A percentile compares a stretch with the other conserved stretches of the same genome.
Evolutionary conservation across 64 coral and sea anemone genomes (phyloP).

Genomic region (Pachyseris speciosa): DNA sequence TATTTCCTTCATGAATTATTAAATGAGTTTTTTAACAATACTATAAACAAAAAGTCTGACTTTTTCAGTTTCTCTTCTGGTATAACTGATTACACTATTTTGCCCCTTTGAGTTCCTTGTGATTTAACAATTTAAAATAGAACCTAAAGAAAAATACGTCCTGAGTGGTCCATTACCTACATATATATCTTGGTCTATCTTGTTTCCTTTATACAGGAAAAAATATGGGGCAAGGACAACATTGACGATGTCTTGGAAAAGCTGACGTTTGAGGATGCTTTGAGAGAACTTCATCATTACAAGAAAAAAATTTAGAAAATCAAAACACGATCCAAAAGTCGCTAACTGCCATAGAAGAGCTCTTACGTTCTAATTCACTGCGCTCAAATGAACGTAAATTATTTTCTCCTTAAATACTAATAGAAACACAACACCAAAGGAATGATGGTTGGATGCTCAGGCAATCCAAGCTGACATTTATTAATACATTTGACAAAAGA

Average conservation of each 20-base stretch:
- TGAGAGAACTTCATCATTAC: background rate
- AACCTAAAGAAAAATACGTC: background rate
- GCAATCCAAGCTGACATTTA: no score
- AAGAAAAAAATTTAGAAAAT: background rate
- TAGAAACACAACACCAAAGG: no score
- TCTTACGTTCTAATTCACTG: no score
- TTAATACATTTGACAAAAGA: no score
- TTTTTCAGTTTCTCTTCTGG: background rate
- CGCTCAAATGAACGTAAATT: no score
- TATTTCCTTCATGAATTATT: no score
- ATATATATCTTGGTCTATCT: background rate
- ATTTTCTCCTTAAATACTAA: no score
- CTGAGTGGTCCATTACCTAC: background rate
- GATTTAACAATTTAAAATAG: background rate
- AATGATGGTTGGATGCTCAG: no score
- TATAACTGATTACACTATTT: conserved; percentile 3
- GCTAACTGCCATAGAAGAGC: background rate
- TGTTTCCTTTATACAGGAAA: conserved; percentile 6
- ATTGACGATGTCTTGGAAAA: background rate
- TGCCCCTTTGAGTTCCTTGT: background rate
- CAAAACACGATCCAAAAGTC: background rate
- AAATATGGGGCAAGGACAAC: background rate
- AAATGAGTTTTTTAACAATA: no score
- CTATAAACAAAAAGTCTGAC: no score
- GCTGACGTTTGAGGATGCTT: background rate